Conservation (phyloP, 92 coral and sea anemone species). For the Epizoanthus scotinus region DNA sequence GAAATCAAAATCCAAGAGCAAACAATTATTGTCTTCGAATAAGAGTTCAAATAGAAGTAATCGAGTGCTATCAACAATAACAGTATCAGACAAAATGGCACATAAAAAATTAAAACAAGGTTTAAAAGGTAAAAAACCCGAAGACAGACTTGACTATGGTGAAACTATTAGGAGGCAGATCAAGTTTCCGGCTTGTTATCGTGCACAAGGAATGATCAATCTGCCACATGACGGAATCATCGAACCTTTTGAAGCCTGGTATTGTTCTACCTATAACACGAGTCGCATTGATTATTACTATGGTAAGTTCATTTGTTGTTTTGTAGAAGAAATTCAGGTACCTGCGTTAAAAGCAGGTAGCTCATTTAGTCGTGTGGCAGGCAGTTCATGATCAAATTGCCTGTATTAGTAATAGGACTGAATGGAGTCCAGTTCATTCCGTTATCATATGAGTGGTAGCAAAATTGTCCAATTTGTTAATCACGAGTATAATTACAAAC, state of each 20-base stretch:
- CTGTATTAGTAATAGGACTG: no score
- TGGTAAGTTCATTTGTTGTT: constrained; percentile 54
- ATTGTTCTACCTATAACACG: constrained; percentile 75
- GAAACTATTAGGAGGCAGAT: constrained; percentile 25
- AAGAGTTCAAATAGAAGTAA: background rate
- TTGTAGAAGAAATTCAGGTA: background rate
- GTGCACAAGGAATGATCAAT: constrained; percentile 80
- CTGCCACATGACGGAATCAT: constrained; percentile 85
- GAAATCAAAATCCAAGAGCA: background rate
- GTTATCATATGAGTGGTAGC: no score
- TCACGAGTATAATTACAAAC: no score
- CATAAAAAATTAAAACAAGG: constrained; percentile 14
- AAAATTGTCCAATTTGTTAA: no score
- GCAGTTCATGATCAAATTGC: no score
- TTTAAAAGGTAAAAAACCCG: background rate
- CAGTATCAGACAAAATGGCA: constrained; percentile 12
- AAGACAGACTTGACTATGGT: background rate
- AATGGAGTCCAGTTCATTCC: no score
- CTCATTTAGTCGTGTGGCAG: no score
- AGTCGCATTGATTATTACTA: constrained; percentile 96
- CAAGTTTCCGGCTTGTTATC: constrained; percentile 73
- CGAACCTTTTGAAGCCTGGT: constrained; percentile 98
- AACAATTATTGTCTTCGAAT: background rate
- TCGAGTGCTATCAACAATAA: background rate
- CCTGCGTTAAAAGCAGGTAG: no score